phyloP scores from a whole-genome alignment of 2,797 vertebrate species.

The Hippoglossus hippoglossus region DNA sequence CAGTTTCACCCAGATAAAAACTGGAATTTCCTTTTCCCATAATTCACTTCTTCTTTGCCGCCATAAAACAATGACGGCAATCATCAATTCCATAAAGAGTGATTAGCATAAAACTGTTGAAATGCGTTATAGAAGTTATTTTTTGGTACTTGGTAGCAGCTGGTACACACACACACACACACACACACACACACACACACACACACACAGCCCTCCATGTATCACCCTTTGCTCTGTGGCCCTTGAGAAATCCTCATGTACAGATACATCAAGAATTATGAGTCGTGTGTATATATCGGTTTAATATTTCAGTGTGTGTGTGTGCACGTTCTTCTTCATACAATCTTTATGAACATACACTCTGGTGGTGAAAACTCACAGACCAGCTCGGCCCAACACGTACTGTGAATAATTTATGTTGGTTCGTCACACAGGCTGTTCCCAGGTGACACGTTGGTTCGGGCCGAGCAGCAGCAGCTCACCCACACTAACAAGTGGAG shows the following conservation, averaged over 20 bases:
- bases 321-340: neutral
- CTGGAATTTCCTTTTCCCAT: no score
- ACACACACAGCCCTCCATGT: no score
- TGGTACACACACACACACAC: no score
- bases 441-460: constrained; percentile 46
- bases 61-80: no score
- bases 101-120: no score
- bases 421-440: no score
- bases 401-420: constrained; percentile 62
- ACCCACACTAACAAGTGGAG: constrained; percentile 16
- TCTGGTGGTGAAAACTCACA: constrained; percentile 6
- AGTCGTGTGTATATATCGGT: neutral
- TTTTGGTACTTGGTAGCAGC: no score
- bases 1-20: no score
- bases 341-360: neutral
- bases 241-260: constrained; percentile 19
- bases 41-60: no score
- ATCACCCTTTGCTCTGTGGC: neutral
- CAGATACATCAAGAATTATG: constrained; percentile 24
- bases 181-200: no score
- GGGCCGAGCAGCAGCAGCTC: constrained; percentile 26
- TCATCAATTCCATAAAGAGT: no score
- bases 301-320: constrained; percentile 52
- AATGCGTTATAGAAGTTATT: no score
- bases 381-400: constrained; percentile 14